Base-by-base conservation (phyloP, 30 jellyfish, hydroid and myxozoan genomes). In the Aurelia aurita complex sp. Pacific region DNA sequence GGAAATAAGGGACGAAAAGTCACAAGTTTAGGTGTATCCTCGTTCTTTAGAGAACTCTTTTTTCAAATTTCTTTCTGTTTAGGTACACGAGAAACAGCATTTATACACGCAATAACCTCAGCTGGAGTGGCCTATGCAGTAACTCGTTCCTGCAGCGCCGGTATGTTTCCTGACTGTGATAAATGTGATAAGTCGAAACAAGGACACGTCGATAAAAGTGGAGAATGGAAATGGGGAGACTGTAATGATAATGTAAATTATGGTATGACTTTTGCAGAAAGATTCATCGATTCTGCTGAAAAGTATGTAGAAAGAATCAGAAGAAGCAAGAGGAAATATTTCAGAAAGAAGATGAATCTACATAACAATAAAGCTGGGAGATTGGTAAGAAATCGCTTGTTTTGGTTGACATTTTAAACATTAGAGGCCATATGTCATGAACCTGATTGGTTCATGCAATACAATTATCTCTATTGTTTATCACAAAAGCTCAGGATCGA, bases 291-390 rank as follows among this genome's bases (percentile, higher is more conserved):
- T 64, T 70, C 91, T 8, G 81, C 87, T 13, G 96, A 88, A 57
- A 72, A 33, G 42, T 72, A 63, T 61, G 85, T 66, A 1, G 94
- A 85, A 55, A 46, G 91, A 43, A 70, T 71, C 4, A 64, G 84
- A 55, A 75, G 83, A 67, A 82, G 90, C 82, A 76, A 96, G 33
- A 76, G 86, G 38, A 77, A 74, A 57, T 32, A 70, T 42, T 83
- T 90, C 55, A 85, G 86, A 40, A 77, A 77, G 53, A 73, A 57
- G 11, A 92, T 92, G 98, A 92, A 88, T 60, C 69, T 82, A 75
- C 98, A 92, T 67, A 92, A 92, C 79, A 92, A 92, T 90, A 76
- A 81, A 80, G 98, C 98, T 42, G 98, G 98, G 1, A 70, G 98
- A 75, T 85, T 86, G 93, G 98, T 87, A 87, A 69, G 83, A 8